Base-by-base conservation (phyloP, 2,888 invertebrate genomes). In the Subacronicta megacephala region DNA sequence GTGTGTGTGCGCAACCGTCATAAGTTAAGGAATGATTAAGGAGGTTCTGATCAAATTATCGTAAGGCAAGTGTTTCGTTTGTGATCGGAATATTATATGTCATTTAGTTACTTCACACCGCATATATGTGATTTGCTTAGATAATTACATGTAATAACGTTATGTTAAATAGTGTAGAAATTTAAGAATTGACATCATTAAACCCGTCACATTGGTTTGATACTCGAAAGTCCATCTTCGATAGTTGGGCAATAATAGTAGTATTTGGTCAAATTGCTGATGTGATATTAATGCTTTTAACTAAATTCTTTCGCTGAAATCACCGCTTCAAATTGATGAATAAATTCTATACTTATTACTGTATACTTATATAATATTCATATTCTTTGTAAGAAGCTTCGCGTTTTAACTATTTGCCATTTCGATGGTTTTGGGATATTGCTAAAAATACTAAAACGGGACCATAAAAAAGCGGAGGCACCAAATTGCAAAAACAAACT, bases 31-130 rank as follows among this genome's bases (percentile, higher is more conserved):
- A 68, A 83, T 80, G 80, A 82, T 85, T 81, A 81, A 83, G 77
- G 77, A 66, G 78, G 80, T 81, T 82, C 77, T 82, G 76, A 78
- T 78, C 73, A 73, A 77, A 77, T 84, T 83, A 83, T 80, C 81
- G 78, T 63, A 70, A 72, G 73, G 69, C 62, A 78, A 81, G 77
- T 78, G 75, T 77, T 74, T 54, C 71, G 72, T 76, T 79, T 75
- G 62, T 76, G 72, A 67, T 56, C 40, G 43, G 46, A 54, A 56
- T 62, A 57, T 56, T 57, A 36, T 53, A 18, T 49, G 16, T 40
- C 41, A 57, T 56, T 54, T 41, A 56, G 38, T 54, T 37, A 5
- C 31, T 12, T 31, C 31, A 31, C n/a, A 31, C 5, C 29, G 12
- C 3, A 29, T 3, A 3, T 29, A 1, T 12, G 4, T 29, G 12